Evolutionary conservation across 2,797 vertebrate species (phyloP), one percentile per base, ranked within the genome.

Genomic region (Cottoperca gobio): DNA sequence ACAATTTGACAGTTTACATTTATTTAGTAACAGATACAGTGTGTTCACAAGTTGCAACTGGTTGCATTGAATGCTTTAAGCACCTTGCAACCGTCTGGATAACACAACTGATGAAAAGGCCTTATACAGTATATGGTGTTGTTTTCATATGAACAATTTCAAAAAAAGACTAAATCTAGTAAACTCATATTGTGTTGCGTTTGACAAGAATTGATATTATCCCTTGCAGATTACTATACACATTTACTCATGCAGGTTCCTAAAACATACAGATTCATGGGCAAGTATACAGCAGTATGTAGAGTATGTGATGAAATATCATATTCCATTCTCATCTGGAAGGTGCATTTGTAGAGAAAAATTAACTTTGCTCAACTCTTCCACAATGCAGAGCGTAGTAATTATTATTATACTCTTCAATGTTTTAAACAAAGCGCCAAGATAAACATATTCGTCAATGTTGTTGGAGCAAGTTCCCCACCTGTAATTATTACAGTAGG

Each of bases 51-150:
- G 67, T 75, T 58, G n/a, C 17, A 65, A 66, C 23, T 69, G 40
- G 35, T 77, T 79, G 55, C 66, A 74, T 10, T 19, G 16, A 64
- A 76, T 68, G 52, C 62, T 67, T 55, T 40, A 28, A 71, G 64
- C 60, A 81, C 62, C 50, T 39, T 75, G 50, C 77, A 80, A 67
- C 24, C 1, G 21, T 26, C 24, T 40, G 19, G 73, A 65, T 26
- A 65, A 52, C 43, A 71, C 35, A 84, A 42, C 8, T 73, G 19
- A 72, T 69, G 46, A 73, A 83, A 84, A 89, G 80, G 81, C 70
- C 23, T 57, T 77, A 16, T 13, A 37, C 9, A 55, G 24, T 46
- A 12, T 10, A 52, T n/a, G 21, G 6, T 23, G 23, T 23, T 73
- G 37, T 5, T 57, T 31, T 48, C 0, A 39, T 61, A 62, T 65